Percentiles rank a stretch among this genome's conserved stretches.
These are phyloP conservation scores for Brienomyrus brachyistius DNA, from an alignment of 2,113 vertebrate species.

Conservation along the genomic window DNA sequence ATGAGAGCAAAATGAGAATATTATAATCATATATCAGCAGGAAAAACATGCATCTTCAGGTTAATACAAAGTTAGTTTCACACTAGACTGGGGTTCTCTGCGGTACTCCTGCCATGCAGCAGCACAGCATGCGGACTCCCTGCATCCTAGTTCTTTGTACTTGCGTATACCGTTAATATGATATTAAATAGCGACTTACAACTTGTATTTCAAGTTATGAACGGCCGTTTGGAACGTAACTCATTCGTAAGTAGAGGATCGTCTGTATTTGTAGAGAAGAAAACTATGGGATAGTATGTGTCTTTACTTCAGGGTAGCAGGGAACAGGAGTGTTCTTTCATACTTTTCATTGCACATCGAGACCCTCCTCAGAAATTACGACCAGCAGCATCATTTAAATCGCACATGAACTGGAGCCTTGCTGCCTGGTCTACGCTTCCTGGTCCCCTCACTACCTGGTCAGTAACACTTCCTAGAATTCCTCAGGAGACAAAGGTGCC, in stretches of 20 bases:
- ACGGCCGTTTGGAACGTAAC: too few relatives aligned
- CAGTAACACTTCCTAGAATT: neutral
- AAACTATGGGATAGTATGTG: neutral
- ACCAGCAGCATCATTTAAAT: neutral
- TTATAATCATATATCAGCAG: neutral
- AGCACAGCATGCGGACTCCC: too few relatives aligned
- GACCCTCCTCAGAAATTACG: neutral
- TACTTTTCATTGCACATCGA: neutral
- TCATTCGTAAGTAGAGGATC: too few relatives aligned
- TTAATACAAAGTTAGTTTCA: neutral
- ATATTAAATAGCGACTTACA: too few relatives aligned
- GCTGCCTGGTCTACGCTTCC: neutral
- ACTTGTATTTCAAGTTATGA: too few relatives aligned
- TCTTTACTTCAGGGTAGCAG: neutral
- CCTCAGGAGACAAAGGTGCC: neutral
- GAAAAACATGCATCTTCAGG: neutral
- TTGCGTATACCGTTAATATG: too few relatives aligned
- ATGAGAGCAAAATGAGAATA: neutral
- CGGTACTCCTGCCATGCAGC: too few relatives aligned
- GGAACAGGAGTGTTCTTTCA: neutral
- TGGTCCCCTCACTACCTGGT: neutral
- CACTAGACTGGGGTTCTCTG: too few relatives aligned
- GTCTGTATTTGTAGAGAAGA: neutral
- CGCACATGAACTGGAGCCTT: neutral
- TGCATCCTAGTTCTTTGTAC: too few relatives aligned